A percentile compares a stretch with the other conserved stretches of the same genome.
Evolutionary conservation across 2,797 vertebrate species (phyloP).

Genomic region (Notolepis coatsorum): DNA sequence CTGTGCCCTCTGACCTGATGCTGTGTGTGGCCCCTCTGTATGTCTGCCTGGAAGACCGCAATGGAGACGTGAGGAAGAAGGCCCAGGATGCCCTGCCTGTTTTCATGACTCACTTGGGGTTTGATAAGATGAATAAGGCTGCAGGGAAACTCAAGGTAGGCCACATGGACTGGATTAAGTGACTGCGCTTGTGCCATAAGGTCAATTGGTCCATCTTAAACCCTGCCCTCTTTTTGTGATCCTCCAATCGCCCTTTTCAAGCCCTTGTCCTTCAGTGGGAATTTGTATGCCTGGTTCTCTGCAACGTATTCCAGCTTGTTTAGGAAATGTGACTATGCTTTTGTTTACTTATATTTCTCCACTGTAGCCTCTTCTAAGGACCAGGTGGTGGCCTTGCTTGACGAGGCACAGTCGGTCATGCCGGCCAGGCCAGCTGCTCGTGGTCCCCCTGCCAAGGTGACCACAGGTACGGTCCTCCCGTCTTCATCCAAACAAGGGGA

Average conservation of each 20-base stretch:
- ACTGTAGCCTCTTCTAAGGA: conserved; percentile 88
- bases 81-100: conserved; percentile 88
- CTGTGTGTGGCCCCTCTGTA: conserved; percentile 88
- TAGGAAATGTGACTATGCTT: no score
- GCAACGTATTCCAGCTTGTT: no score
- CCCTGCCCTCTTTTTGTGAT: neutral
- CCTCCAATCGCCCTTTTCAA: neutral
- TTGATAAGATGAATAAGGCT: conserved; percentile 90
- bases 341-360: neutral
- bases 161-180: no score
- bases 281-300: no score
- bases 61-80: conserved; percentile 89
- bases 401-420: conserved; percentile 88
- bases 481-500: neutral
- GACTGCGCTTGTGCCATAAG: no score
- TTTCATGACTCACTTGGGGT: conserved; percentile 92
- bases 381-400: conserved; percentile 87
- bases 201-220: no score
- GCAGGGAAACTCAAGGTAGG: conserved; percentile 88
- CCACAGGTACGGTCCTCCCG: conserved; percentile 75
- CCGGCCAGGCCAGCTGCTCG: conserved; percentile 80
- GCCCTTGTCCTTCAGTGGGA: neutral
- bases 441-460: conserved; percentile 56
- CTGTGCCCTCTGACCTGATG: conserved; percentile 84
- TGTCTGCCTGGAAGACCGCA: conserved; percentile 89